Percentiles rank a stretch among this genome's conserved stretches.
phyloP scores from a whole-genome alignment of 2,797 vertebrate genomes.

The Prionace glauca region DNA sequence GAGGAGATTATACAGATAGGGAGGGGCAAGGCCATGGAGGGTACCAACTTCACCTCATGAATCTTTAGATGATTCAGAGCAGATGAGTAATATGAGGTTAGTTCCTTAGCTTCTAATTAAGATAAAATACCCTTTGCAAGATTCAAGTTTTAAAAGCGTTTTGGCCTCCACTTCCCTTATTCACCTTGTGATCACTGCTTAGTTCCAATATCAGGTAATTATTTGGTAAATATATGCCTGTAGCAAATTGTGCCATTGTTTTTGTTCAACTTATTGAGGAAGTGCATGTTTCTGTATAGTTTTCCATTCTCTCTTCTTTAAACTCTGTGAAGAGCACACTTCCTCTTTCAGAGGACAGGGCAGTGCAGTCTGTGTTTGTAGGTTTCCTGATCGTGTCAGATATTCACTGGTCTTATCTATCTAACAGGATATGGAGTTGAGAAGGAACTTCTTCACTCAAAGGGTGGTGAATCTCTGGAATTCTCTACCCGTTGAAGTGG shows the following conservation, averaged over 20 bases:
- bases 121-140: background rate
- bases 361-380: background rate
- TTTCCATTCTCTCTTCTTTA: background rate
- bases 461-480: too few relatives aligned
- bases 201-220: background rate
- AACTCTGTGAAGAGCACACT: background rate
- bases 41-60: background rate
- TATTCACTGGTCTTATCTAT: too few relatives aligned
- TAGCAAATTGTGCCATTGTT: background rate
- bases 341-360: background rate
- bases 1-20: background rate
- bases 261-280: background rate
- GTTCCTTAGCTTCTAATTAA: constrained; percentile 27
- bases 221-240: background rate
- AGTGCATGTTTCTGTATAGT: background rate
- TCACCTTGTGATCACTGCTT: background rate
- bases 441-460: too few relatives aligned
- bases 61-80: background rate
- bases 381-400: background rate
- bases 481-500: too few relatives aligned
- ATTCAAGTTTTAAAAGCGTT: background rate
- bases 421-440: too few relatives aligned
- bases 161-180: background rate
- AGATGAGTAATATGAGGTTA: background rate
- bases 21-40: background rate